Conservation (phyloP, 2,113 vertebrate genomes). For the Alexandromys fortis region DNA sequence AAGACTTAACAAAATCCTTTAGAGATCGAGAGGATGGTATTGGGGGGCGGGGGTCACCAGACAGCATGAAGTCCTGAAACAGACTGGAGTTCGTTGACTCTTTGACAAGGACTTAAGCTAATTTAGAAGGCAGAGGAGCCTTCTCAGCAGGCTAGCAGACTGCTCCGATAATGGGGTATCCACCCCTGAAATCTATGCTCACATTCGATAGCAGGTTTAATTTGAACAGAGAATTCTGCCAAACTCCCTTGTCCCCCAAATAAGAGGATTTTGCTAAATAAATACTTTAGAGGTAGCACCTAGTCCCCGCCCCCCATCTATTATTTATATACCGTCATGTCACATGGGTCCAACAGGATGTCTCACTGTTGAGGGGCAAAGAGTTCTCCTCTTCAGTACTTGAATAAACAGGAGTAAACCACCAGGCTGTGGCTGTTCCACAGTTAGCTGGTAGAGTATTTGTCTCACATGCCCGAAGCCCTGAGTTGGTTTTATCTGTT, state of each 20-base stretch:
- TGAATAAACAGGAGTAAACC: background rate
- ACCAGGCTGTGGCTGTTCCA: fast-evolving
- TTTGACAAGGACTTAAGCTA: background rate
- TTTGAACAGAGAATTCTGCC: background rate
- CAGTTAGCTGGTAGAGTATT: too few species aligned
- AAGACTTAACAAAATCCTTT: background rate
- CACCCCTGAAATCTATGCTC: background rate
- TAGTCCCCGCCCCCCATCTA: background rate
- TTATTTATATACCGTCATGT: background rate
- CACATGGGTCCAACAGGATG: background rate
- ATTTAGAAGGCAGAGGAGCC: background rate
- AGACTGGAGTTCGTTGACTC: conserved; percentile 11
- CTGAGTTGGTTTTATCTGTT: background rate
- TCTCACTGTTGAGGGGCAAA: background rate
- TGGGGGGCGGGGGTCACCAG: background rate
- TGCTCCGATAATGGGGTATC: background rate
- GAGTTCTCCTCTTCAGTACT: background rate
- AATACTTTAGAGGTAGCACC: background rate
- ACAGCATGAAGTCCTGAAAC: background rate
- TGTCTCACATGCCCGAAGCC: too few species aligned
- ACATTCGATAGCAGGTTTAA: background rate
- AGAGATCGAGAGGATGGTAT: background rate
- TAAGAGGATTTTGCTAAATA: background rate
- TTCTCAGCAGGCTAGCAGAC: background rate
- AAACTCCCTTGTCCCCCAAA: too few species aligned